Evolutionary conservation across 2,797 vertebrate species (phyloP).

Genomic region (Pantherophis vulpinus): DNA sequence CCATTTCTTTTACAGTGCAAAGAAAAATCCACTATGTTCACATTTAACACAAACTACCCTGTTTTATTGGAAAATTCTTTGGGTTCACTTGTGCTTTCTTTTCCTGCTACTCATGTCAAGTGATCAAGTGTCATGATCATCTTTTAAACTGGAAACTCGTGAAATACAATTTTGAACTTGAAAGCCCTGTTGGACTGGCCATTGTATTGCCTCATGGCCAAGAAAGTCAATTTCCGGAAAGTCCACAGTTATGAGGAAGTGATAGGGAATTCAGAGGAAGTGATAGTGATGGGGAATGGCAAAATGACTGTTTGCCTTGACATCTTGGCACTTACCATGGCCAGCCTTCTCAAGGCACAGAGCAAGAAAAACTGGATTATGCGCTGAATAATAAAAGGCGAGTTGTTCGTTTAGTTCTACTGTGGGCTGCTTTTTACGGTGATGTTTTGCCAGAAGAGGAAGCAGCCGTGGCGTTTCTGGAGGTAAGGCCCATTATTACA

Average conservation of each 20-base stretch:
- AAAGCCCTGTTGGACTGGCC: constrained; percentile 12
- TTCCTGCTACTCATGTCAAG: not conserved
- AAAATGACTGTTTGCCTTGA: constrained; percentile 80
- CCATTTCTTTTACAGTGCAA: not conserved
- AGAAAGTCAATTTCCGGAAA: constrained; percentile 14
- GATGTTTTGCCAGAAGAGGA: constrained; percentile 91
- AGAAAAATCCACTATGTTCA: not conserved
- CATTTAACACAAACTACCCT: not conserved
- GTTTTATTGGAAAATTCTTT: constrained; percentile 33
- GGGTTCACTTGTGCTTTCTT: constrained; percentile 25
- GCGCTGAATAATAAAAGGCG: constrained; percentile 91
- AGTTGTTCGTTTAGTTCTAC: constrained; percentile 88
- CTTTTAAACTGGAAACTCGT: not conserved
- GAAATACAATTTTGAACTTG: constrained; percentile 15
- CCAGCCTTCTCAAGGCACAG: constrained; percentile 91
- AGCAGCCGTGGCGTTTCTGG: constrained; percentile 82
- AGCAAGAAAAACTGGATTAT: constrained; percentile 95
- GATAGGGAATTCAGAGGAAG: not conserved
- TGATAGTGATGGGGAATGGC: not conserved
- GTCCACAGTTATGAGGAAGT: not conserved
- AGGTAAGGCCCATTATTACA: constrained; percentile 73
- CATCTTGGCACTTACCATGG: constrained; percentile 86
- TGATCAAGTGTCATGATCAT: not conserved
- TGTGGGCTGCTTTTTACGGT: constrained; percentile 85
- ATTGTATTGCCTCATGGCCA: constrained; percentile 5